Percentiles rank a stretch among this genome's conserved stretches.
Evolutionary conservation across 2,888 invertebrate genomes (phyloP).

Genomic region (Andrena dorsata): DNA sequence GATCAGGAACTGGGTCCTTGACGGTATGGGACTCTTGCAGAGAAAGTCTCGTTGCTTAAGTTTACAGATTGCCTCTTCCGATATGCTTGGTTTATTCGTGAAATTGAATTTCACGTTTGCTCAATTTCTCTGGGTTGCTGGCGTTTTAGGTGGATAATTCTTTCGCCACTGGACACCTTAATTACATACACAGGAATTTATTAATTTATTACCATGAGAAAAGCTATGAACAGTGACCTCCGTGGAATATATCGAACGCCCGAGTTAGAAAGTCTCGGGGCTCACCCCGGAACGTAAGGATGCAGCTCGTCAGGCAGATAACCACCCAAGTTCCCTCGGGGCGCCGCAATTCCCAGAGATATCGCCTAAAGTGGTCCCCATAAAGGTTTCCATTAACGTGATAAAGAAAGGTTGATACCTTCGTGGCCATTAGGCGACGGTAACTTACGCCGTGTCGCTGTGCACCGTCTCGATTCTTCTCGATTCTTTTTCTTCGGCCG

Average conservation of each 20-base stretch:
- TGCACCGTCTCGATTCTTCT: conserved; percentile 49
- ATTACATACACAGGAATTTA: not conserved
- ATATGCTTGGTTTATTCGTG: not conserved
- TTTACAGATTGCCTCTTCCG: not conserved
- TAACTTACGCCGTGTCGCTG: conserved; percentile 49
- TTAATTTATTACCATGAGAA: not conserved
- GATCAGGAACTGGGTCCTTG: too few relatives aligned
- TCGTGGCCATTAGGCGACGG: conserved; percentile 61
- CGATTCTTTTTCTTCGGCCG: conserved; percentile 19
- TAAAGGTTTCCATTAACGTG: conserved; percentile 76
- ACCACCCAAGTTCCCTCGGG: conserved; percentile 67
- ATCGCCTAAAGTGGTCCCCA: conserved; percentile 71
- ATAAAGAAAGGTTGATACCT: conserved; percentile 68
- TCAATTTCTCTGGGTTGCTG: not conserved
- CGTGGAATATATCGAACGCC: conserved; percentile 16
- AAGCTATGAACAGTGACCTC: conserved; percentile 1
- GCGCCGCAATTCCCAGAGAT: conserved; percentile 62
- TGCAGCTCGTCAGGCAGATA: conserved; percentile 62
- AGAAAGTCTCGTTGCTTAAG: not conserved
- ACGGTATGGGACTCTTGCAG: not conserved
- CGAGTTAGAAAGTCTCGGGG: conserved; percentile 21
- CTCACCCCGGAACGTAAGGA: conserved; percentile 13
- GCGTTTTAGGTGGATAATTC: not conserved
- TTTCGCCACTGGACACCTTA: not conserved
- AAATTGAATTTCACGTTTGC: not conserved